Evolutionary conservation across 1,140 invertebrate species (phyloP), one percentile per base, ranked within the genome.

Genomic region (Lasioglossum baleicum): DNA sequence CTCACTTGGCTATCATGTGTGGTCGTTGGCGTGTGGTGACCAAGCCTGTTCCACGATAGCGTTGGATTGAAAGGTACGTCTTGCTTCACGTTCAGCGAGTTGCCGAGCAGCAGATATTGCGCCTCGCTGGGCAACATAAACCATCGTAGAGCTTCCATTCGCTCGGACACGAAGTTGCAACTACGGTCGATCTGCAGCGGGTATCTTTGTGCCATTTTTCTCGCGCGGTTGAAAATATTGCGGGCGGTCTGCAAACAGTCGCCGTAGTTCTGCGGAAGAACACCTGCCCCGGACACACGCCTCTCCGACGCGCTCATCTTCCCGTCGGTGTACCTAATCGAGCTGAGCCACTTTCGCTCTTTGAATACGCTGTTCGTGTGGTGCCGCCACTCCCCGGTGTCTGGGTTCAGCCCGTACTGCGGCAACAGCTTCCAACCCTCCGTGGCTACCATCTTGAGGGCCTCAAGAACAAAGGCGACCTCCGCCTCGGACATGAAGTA

Each of bases 341-440:
- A 95, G 64, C 96, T 95, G 13, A 98, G 92, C 94, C 97, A 98
- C 90, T 97, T 97, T 51, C 96, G 94, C 79, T 98, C 97, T 88
- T 96, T 96, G 77, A 96, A 95, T 1, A 96, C 95, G 60, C 95
- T 94, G 88, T 97, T 96, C 1, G 96, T 95, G 88, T 96, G 95
- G 90, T 98, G 97, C 77, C 96, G 94, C 97, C 97, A 99, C 93
- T 98, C 97, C 1, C 96, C 97, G 11, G 97, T 98, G 90, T 98
- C 96, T 7, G 96, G 95, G 91, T 98, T 97, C 15, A 97, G 94
- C 10, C 95, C 94, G 89, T 98, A 98, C 88, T 98, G 96, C 0
- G 97, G 97, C 63, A 99, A 90, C 48, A 98, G 94, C 88, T 97
- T 97, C 97, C 97, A 98, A 0, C 96, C 97, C 92, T 98, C 95